Base-by-base conservation (phyloP, 2,797 vertebrate genomes). In the Prionace glauca region DNA sequence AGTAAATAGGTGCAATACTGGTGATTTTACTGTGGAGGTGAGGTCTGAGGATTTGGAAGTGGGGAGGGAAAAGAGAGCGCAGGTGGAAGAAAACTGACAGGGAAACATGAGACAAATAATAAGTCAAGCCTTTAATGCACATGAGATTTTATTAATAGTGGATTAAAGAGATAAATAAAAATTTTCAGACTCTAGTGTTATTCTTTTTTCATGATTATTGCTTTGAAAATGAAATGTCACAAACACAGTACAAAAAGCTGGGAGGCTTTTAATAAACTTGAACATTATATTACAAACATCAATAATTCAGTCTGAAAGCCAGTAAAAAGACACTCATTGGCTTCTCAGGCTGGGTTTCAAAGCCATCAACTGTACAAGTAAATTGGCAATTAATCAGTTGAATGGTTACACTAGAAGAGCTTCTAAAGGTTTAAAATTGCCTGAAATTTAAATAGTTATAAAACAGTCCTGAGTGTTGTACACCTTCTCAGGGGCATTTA, bases 341-440 rank as follows among this genome's bases (percentile, higher is more conserved):
- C 16, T 67, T 67, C 90, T 32, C 62, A 4, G 18, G 90, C 60
- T 67, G n/a, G 65, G 11, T 92, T 69, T 92, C 62, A 92, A 65
- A 67, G 62, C 60, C 88, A 91, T n/a, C 32, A 22, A 62, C 50
- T 60, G 16, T 56, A 16, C 86, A 88, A 32, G 86, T 14, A 50
- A 69, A 92, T n/a, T 69, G n/a, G 32, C 90, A 92, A 92, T 92
- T 24, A 92, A 92, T 69, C 90, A 67, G 90, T 69, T 92, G 90
- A n/a, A 69, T 22, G 65, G 65, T 41, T 92, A 69, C 4, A 67
- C 65, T 41, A 67, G n/a, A 67, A 41, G 65, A 12, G 20, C 24
- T 67, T 41, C 69, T 69, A 69, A 24, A 92, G 3, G n/a, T 36
- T 69, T 92, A 69, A 92, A 41, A 92, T 36, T 5, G 1, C 36